Conservation (phyloP, 2,797 vertebrate species). For the Sebastes itinus region DNA sequence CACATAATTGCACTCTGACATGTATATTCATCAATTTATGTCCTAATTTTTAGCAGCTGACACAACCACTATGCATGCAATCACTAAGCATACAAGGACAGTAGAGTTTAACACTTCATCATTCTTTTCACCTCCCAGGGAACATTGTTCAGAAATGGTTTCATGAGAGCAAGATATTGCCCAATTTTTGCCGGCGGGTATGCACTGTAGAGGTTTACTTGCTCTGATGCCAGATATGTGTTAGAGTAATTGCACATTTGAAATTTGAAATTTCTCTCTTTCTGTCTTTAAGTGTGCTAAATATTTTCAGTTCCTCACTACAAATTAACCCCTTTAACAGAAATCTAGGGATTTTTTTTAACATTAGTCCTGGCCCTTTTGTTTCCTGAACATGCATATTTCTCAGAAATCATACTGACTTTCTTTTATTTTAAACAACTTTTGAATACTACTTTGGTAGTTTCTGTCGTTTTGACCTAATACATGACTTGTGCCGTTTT, state of each 20-base stretch:
- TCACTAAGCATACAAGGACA: neutral
- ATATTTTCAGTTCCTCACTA: neutral
- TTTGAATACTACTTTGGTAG: neutral
- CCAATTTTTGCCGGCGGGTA: constrained; percentile 5
- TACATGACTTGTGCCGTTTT: neutral
- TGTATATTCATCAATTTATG: neutral
- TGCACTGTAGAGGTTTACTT: neutral
- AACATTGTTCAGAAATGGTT: constrained; percentile 24
- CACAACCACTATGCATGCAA: constrained; percentile 1
- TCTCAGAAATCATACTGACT: neutral
- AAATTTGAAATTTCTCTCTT: neutral
- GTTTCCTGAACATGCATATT: neutral
- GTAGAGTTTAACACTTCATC: neutral
- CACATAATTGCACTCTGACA: neutral
- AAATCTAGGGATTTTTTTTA: neutral
- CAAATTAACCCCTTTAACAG: neutral
- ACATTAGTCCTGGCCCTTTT: neutral
- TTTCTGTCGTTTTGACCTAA: neutral
- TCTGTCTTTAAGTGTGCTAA: neutral
- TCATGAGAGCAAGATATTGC: constrained; percentile 25
- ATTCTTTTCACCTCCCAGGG: constrained; percentile 26
- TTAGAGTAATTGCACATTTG: neutral
- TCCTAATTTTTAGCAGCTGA: constrained; percentile 7
- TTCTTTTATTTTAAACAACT: neutral
- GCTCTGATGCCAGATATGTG: neutral